Evolutionary conservation across 2,888 invertebrate genomes (phyloP), one percentile per base, ranked within the genome.

Genomic region (Platycheirus rosarum): DNA sequence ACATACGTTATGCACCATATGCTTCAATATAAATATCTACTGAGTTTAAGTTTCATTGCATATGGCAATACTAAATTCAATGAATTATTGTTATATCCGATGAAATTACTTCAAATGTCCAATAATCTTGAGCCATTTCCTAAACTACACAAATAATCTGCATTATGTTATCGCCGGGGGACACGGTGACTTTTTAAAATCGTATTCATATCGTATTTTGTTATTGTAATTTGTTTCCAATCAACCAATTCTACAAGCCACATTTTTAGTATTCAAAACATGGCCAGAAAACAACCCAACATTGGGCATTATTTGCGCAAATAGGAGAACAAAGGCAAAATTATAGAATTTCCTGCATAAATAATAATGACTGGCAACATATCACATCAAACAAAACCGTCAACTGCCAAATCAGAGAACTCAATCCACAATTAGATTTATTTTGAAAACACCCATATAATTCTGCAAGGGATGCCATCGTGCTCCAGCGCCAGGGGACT

Each of bases 351-450:
- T 69, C 48, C 62, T 40, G 62, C 68, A 63, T 79, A 68, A 80
- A 69, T 80, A n/a, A n/a, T n/a, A 80, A 80, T 80, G 75, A 75
- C 69, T 70, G 37, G 75, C 65, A 70, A 75, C 68, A 57, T 62
- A 79, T 68, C 74, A 75, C 70, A 75, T 75, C 75, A 69, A 46
- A 37, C 55, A 55, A 35, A 37, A 79, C 69, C 69, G 37, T 65
- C 75, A 79, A 75, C 69, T 79, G 69, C 48, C 63, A 70, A 75
- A 75, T 80, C 69, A 80, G 57, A 65, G 60, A 70, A 48, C 69
- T 75, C 65, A n/a, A 66, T 46, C 51, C 75, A 63, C 79, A 80
- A 75, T 80, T 75, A 75, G 75, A 75, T 75, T 74, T 80, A 75
- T 80, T 80, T 75, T 80, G 75, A 75, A 75, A 70, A 75, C 51